A percentile compares a stretch with the other conserved stretches of the same genome.
These are phyloP conservation scores for Spinus pinus DNA, from an alignment of 2,797 vertebrate species.

Conservation along the genomic window DNA sequence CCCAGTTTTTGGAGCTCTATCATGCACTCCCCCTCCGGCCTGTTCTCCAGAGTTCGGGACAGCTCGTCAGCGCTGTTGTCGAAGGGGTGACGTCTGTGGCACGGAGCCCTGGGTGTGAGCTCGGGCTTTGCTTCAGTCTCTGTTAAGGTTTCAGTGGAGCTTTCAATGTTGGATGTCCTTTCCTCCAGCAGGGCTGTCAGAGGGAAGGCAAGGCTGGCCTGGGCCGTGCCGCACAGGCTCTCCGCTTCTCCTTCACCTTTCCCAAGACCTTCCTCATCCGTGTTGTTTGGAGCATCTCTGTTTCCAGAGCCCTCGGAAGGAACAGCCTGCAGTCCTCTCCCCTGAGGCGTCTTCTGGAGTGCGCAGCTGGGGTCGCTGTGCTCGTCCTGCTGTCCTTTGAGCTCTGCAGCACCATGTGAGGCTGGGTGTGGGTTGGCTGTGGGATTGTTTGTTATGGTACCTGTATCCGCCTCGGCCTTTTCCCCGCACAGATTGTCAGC, in stretches of 20 bases:
- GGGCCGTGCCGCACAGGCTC: not conserved
- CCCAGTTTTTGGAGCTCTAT: constrained; percentile 62
- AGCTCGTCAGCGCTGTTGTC: constrained; percentile 44
- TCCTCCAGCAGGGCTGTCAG: constrained; percentile 67
- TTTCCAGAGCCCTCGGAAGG: constrained; percentile 19
- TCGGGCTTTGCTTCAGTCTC: constrained; percentile 80
- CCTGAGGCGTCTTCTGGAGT: constrained; percentile 36
- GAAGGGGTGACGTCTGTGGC: constrained; percentile 27
- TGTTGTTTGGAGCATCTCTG: not conserved
- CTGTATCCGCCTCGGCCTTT: not conserved
- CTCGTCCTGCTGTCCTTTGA: constrained; percentile 21
- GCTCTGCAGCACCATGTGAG: constrained; percentile 49
- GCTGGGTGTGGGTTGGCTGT: not conserved
- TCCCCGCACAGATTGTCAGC: not conserved
- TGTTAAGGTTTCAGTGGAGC: constrained; percentile 87
- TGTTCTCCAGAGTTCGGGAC: not conserved
- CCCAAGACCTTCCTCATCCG: constrained; percentile 12
- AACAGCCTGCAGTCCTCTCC: not conserved
- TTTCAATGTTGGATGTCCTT: constrained; percentile 81
- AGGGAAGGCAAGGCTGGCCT: constrained; percentile 52
- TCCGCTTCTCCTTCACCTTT: constrained; percentile 37
- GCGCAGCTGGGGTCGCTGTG: not conserved
- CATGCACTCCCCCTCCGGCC: constrained; percentile 60
- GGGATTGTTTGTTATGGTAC: not conserved
- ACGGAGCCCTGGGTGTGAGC: not conserved